Evolutionary conservation across 2,113 vertebrate genomes (phyloP), one percentile per base, ranked within the genome.

Genomic region (Tretioscincus oriximinensis): DNA sequence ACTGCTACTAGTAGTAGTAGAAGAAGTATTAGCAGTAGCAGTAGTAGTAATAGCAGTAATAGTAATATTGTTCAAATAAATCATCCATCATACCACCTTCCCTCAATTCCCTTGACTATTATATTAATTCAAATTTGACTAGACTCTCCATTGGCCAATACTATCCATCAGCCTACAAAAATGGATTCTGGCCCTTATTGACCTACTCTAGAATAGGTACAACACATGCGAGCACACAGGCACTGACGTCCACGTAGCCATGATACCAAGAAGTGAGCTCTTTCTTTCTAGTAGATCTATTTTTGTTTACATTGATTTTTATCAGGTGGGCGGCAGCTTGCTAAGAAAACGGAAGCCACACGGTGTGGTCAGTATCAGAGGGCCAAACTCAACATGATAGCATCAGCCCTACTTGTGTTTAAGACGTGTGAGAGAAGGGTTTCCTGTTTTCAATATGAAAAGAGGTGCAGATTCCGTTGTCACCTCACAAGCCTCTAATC

Each of bases 321-420:
- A 74, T 61, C 54, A 47, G 31, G 47, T 8, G 1, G 18, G 81
- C 5, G 35, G 35, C 80, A 35, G 35, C 58, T 84, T 74, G 84
- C 14, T 83, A 86, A 79, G 71, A 84, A 82, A 82, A 66, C 84
- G 76, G 85, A 86, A 61, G 16, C 2, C 77, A 73, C 68, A 83
- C 20, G 1, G 10, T 75, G 26, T 54, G 69, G 35, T 76, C 29
- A 29, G 73, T 68, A 60, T 75, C 11, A 35, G 66, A 65, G 29
- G 80, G 49, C 72, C 51, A 81, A 49, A 66, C 9, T 31, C 18
- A 8, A 54, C 77, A 85, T 58, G 45, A 71, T 72, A 64, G 41
- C 49, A 61, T 31, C 78, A 51, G 70, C 28, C 69, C 63, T 58
- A 26, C 7, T 63, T 81, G 67, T 68, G 26, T 11, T 1, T 58